These are phyloP conservation scores for Cylloceria caligata DNA, from an alignment of 2,888 invertebrate genomes.

Conservation along the genomic window DNA sequence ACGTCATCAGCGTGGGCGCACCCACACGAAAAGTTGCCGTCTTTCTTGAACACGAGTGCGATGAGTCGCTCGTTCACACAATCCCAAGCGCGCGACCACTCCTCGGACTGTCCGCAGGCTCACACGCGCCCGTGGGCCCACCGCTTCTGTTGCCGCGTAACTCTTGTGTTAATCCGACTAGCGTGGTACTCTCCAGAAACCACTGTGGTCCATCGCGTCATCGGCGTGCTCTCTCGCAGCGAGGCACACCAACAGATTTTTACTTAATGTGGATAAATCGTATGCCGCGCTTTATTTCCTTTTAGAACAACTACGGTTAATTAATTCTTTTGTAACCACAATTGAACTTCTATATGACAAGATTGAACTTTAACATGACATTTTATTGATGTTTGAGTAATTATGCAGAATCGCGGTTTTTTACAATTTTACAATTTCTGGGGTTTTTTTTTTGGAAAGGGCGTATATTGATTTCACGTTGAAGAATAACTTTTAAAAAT, in stretches of 20 bases:
- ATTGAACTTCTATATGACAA: too few species aligned
- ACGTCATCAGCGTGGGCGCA: slow-evolving; percentile 84
- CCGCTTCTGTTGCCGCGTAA: slow-evolving; percentile 64
- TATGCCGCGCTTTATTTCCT: background rate
- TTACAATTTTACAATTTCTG: too few species aligned
- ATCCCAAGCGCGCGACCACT: slow-evolving; percentile 66
- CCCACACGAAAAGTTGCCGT: slow-evolving; percentile 77
- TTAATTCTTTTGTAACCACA: background rate
- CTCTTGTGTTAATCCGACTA: slow-evolving; percentile 52
- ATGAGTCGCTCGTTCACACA: slow-evolving; percentile 41
- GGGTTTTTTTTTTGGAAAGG: too few species aligned
- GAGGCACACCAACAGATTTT: slow-evolving; percentile 45
- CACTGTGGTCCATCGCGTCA: slow-evolving; percentile 59
- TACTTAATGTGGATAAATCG: slow-evolving; percentile 53
- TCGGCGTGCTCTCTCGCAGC: slow-evolving; percentile 46
- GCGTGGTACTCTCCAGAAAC: slow-evolving; percentile 32
- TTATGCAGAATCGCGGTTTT: too few species aligned
- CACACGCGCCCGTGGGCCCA: slow-evolving; percentile 67
- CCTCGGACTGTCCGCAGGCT: slow-evolving; percentile 67
- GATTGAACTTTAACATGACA: background rate
- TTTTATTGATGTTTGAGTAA: background rate
- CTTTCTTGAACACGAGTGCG: slow-evolving; percentile 58
- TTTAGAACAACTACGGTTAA: background rate
- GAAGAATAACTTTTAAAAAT: too few species aligned
- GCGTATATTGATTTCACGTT: too few species aligned